A percentile compares a stretch with the other conserved stretches of the same genome.
Evolutionary conservation across 2,888 invertebrate genomes (phyloP).

Genomic region (Xylota segnis): DNA sequence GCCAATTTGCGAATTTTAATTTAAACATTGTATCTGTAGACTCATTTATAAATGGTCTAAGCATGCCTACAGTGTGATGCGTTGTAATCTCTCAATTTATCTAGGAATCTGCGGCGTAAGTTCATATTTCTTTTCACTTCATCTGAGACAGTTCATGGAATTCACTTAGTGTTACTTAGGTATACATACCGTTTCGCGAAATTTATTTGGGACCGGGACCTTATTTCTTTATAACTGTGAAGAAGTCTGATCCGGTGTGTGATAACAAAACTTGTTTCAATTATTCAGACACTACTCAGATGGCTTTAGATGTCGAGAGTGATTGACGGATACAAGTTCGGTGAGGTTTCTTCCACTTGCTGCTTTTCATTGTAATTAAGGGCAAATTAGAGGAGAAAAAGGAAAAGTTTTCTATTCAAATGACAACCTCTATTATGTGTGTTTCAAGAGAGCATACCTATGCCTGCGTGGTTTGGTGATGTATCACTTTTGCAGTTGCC

Average conservation of each 20-base stretch:
- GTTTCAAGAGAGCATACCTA: neutral
- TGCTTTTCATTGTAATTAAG: conserved; percentile 13
- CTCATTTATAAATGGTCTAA: neutral
- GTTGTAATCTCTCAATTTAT: neutral
- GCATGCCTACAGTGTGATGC: neutral
- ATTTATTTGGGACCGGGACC: neutral
- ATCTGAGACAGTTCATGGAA: conserved; percentile 11
- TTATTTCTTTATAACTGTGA: conserved; percentile 22
- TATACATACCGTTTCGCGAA: neutral
- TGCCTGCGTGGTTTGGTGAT: neutral
- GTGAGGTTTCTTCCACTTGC: neutral
- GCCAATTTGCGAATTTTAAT: neutral
- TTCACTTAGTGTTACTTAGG: neutral
- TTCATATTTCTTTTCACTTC: conserved; percentile 16
- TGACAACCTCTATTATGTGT: conserved; percentile 13
- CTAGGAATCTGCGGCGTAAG: neutral
- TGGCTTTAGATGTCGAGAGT: conserved; percentile 4
- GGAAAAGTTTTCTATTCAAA: neutral
- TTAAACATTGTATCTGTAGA: neutral
- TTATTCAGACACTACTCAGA: conserved; percentile 12
- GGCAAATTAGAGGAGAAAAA: neutral
- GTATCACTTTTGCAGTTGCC: neutral
- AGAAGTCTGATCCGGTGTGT: conserved; percentile 22
- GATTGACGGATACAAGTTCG: conserved; percentile 16
- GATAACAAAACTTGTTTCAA: conserved; percentile 41